Conservation (phyloP, 1,140 invertebrate genomes). For the Mizuhopecten yessoensis region DNA sequence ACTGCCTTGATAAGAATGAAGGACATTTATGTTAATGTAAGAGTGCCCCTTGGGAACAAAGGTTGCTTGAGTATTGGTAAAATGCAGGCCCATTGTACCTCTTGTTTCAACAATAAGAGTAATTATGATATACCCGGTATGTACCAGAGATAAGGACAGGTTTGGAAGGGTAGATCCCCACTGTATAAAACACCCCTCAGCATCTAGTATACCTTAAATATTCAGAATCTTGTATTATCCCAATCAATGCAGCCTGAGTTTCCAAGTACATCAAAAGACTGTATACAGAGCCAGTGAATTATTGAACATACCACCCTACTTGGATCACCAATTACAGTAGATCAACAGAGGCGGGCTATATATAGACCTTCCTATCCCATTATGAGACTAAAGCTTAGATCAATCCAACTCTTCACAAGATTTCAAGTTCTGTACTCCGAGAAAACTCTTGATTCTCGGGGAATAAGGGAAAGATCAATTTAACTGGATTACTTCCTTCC, state of each 20-base stretch:
- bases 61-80: too few species aligned
- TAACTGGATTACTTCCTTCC: neutral
- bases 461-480: neutral
- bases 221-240: neutral
- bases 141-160: neutral
- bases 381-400: neutral
- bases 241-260: conserved; percentile 22
- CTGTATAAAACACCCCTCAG: neutral
- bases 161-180: neutral
- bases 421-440: neutral
- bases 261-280: neutral
- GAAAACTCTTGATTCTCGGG: neutral
- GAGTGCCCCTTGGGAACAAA: too few species aligned
- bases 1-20: too few species aligned
- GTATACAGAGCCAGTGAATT: conserved; percentile 32
- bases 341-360: neutral
- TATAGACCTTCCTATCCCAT: neutral
- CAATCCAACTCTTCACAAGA: neutral
- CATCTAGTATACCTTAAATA: neutral
- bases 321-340: neutral
- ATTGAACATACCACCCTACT: neutral
- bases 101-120: too few species aligned
- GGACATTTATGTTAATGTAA: too few species aligned
- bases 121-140: neutral
- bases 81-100: too few species aligned